Base-by-base conservation (phyloP, 2,797 vertebrate species). In the Eulemur coronatus region DNA sequence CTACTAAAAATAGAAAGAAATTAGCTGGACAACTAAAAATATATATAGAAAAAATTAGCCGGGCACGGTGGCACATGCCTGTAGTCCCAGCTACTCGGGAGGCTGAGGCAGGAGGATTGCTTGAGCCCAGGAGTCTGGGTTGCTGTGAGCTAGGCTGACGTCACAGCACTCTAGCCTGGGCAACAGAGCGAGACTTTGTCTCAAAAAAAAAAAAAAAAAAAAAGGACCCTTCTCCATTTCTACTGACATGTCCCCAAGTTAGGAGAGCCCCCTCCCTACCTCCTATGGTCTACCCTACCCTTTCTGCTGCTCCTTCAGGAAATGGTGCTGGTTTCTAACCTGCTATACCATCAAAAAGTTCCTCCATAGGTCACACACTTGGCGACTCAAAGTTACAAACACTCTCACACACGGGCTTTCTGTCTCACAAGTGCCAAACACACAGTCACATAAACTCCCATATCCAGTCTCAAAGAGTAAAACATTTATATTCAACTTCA, bases 261-360 rank as follows among this genome's bases (percentile, higher is more conserved):
- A 86, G 46, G 73, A 35, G 33, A n/a, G 43, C 33, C 55, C 18
- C 41, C 35, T 14, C 13, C 30, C 18, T 52, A 48, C 15, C 30
- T 63, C 61, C 26, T n/a, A 3, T 26, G 22, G 52, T 33, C 73
- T 73, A 28, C 14, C 35, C 61, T 57, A 65, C 30, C 61, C 41
- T 97, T 95, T 80, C 65, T 52, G 75, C 70, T 35, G 57, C n/a
- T 94, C 63, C 70, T 89, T 82, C 18, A 17, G 43, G 50, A 96
- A 92, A 72, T 5, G 13, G 30, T 41, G n/a, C 26, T 80, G 38
- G 52, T 82, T 73, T 87, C 93, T 84, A 73, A 94, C 20, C 63
- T 33, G 41, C 78, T 82, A 24, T 33, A n/a, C 57, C 59, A 33
- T 63, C 93, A 86, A 46, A n/a, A 96, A 65, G 12, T 78, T 70